Evolutionary conservation across 1,140 invertebrate genomes (phyloP), one percentile per base, ranked within the genome.

Genomic region (Diorhabda carinulata): DNA sequence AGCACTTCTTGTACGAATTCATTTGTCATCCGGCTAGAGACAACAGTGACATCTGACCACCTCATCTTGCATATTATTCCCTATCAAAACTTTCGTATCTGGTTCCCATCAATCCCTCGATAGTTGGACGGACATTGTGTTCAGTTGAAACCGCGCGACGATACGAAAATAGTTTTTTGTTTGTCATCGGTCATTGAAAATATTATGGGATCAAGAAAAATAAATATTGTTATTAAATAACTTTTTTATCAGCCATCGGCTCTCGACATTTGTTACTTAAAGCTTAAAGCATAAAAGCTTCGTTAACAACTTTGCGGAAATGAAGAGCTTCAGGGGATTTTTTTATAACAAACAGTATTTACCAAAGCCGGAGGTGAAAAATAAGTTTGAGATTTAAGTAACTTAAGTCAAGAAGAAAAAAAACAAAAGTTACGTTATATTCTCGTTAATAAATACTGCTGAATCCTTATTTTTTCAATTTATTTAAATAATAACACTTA

Each of bases 1-100:
- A 58, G 73, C 73, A 71, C 67, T 74, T 74, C 71, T 76, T n/a
- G 47, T 66, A 66, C 64, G 52, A 70, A 72, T 76, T 72, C 74
- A 76, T 76, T 76, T 76, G 74, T 76, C 74, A 76, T 76, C 66
- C 67, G 9, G 71, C 67, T 61, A 71, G 72, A 75, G 74, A 75
- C 72, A 73, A 69, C 69, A 76, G 74, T 76, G 74, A 76, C 74
- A 76, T 76, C 71, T 74, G 73, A 74, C 73, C 73, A 72, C 59
- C 72, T 76, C 74, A 76, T 76, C 74, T 75, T 61, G 70, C 70
- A 71, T 67, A 72, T 70, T 74, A 74, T 74, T 64, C 66, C 25
- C 66, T 72, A 68, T 70, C 70, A 67, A 72, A 74, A 74, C 65
- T 71, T 67, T 58, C 59, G 57, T 61, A 45, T 64, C 47, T 61